Base-by-base conservation (phyloP, 2,888 invertebrate genomes). In the Deilephila porcellus region DNA sequence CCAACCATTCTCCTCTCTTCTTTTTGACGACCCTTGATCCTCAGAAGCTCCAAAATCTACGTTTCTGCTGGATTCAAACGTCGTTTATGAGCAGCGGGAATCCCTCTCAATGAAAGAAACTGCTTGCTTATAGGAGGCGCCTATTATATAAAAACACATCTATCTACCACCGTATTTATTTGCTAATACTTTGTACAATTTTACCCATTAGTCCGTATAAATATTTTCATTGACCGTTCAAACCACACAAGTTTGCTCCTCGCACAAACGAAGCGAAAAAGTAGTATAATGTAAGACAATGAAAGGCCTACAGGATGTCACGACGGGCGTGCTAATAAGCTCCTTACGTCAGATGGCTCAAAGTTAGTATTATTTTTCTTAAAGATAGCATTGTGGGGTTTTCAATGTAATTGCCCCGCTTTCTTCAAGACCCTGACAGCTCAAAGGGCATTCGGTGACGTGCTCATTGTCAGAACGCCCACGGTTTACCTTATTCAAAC, bases 341-440 rank as follows among this genome's bases (percentile, higher is more conserved):
- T 86, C 85, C 88, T 91, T 92, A 87, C 86, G 90, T 90, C 91
- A 90, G 87, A 88, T 86, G 87, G 85, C 83, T 88, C 89, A 89
- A 88, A 87, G 87, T 85, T 90, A 85, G 90, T 86, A 91, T 91
- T 91, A 90, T 93, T 92, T 92, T 93, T 93, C 89, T 91, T 83
- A 87, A 89, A 92, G 93, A 93, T 92, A 93, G 90, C 92, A 87
- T 89, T 90, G 93, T 90, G 85, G 87, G 89, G 89, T 90, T 93
- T 93, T 92, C 93, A 92, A 92, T 93, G 92, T 94, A 94, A 94
- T 94, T 94, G 94, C 93, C 93, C 93, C 89, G 92, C 91, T 93
- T 93, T 85, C 93, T 94, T 94, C 92, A 93, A 91, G 89, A 81
- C 85, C 76, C 88, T 94, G 94, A 94, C 94, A 94, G 91, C 93